Percentiles rank a stretch among this genome's conserved stretches.
Conservation (phyloP, 2,113 vertebrate genomes). For the Plectropomus leopardus region DNA sequence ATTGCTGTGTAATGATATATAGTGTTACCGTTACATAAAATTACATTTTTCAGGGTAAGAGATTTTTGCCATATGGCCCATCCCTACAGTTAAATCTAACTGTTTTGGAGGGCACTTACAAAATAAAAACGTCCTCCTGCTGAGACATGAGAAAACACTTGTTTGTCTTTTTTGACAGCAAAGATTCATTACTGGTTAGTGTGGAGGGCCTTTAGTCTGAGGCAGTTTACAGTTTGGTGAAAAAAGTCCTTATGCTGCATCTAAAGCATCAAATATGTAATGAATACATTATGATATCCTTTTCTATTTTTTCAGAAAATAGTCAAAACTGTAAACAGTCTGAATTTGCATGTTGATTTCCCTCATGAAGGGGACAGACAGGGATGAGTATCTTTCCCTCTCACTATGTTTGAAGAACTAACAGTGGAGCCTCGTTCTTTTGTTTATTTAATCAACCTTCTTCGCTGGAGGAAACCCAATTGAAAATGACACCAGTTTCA, state of each 20-base stretch:
- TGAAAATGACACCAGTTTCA: slow-evolving; percentile 60
- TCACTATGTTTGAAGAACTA: slow-evolving; percentile 33
- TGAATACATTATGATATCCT: not conserved
- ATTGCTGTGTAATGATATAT: too few relatives aligned
- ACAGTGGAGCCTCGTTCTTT: slow-evolving; percentile 22
- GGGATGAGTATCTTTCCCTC: slow-evolving; percentile 20
- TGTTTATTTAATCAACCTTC: slow-evolving; percentile 55
- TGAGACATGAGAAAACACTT: not conserved
- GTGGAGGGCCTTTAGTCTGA: not conserved
- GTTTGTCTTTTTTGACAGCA: not conserved
- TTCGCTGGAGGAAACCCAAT: slow-evolving; percentile 51
- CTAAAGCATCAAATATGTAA: not conserved
- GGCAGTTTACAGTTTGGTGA: not conserved
- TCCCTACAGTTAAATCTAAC: too few relatives aligned
- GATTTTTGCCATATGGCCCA: too few relatives aligned
- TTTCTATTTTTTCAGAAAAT: not conserved
- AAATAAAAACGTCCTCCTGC: too few relatives aligned
- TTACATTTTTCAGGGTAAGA: too few relatives aligned
- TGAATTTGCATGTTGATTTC: slow-evolving; percentile 50
- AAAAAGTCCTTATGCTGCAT: not conserved
- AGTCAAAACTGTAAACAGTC: not conserved
- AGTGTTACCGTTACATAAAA: too few relatives aligned
- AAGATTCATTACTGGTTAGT: not conserved
- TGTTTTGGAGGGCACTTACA: not conserved
- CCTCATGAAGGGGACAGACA: slow-evolving; percentile 25